These are phyloP conservation scores for Phlogophora meticulosa DNA, from an alignment of 2,888 invertebrate species.

Conservation along the genomic window DNA sequence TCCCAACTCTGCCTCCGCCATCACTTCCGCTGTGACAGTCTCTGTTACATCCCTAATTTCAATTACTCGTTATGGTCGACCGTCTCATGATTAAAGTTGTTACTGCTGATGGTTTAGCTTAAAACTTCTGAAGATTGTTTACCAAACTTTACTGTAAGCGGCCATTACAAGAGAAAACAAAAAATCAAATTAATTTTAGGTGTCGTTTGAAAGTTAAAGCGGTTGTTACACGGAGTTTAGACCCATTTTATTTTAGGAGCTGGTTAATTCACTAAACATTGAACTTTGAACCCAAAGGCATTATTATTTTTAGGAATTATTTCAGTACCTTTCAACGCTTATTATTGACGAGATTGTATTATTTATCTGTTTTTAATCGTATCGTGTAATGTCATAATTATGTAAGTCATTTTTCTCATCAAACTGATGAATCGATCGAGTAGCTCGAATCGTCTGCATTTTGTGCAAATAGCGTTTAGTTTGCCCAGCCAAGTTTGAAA, in stretches of 20 bases:
- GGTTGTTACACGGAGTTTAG: conserved; percentile 15
- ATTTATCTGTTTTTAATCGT: no score
- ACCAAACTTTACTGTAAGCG: conserved; percentile 27
- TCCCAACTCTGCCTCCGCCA: no score
- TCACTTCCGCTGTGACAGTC: no score
- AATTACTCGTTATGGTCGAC: conserved; percentile 7
- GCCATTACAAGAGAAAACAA: conserved; percentile 20
- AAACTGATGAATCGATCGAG: neutral
- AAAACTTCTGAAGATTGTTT: conserved; percentile 37
- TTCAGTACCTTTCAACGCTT: no score
- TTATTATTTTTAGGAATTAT: no score
- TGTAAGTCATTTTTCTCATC: no score
- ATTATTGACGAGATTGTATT: no score
- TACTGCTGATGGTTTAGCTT: conserved; percentile 14
- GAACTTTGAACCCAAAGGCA: no score
- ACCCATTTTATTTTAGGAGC: conserved; percentile 4
- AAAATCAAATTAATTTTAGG: conserved; percentile 40
- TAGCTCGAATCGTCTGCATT: neutral
- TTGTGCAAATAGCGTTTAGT: no score
- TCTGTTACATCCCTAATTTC: neutral
- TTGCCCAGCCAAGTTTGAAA: no score
- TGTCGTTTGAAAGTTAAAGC: conserved; percentile 40
- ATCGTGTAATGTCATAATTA: no score
- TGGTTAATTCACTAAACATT: neutral
- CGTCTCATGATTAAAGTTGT: neutral